phyloP scores from a whole-genome alignment of 2,888 invertebrate species.

The Chaetoderma sp. region DNA sequence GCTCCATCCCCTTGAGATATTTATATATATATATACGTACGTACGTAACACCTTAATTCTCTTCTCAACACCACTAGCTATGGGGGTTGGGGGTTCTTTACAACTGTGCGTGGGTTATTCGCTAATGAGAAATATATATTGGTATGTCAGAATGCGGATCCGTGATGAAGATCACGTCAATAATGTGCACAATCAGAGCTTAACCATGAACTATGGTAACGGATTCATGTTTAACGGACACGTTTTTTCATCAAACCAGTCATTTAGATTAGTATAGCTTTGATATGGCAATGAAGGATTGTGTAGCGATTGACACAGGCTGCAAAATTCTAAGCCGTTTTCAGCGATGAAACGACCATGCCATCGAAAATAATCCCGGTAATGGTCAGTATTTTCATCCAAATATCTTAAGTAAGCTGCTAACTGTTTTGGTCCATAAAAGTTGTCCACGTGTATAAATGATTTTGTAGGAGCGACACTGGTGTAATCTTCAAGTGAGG shows the following conservation, averaged over 20 bases:
- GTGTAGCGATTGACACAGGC: not conserved
- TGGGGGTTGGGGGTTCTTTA: too few relatives aligned
- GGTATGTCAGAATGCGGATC: too few relatives aligned
- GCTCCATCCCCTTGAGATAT: too few relatives aligned
- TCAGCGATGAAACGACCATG: not conserved
- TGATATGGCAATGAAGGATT: not conserved
- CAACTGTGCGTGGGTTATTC: too few relatives aligned
- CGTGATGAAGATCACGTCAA: too few relatives aligned
- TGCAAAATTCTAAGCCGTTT: not conserved
- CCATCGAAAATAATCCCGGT: not conserved
- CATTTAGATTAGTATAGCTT: not conserved
- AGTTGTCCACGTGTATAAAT: not conserved
- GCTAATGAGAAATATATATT: too few relatives aligned
- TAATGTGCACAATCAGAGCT: too few relatives aligned
- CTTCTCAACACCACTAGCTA: too few relatives aligned
- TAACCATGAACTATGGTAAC: too few relatives aligned
- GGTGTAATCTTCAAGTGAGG: not conserved
- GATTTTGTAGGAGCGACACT: not conserved
- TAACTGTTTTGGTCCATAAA: not conserved
- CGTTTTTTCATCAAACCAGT: conserved; percentile 1
- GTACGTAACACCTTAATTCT: too few relatives aligned
- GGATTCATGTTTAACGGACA: too few relatives aligned
- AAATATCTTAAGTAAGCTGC: not conserved
- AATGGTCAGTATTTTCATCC: not conserved
- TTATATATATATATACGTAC: too few relatives aligned